Conservation (phyloP, 2,888 invertebrate species). For the Andrena bicolor region DNA sequence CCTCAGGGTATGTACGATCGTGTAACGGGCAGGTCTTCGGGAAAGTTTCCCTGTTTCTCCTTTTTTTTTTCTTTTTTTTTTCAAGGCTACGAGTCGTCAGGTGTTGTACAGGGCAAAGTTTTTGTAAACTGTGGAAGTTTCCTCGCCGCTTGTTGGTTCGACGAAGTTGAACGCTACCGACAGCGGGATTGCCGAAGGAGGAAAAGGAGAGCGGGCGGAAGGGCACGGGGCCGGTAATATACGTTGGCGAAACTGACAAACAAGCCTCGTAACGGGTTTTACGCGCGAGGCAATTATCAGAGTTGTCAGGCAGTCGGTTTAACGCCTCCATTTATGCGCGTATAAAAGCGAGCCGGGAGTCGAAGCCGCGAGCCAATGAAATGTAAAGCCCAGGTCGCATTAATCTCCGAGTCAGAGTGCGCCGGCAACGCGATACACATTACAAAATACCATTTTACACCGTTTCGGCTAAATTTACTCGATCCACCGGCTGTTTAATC, state of each 20-base stretch:
- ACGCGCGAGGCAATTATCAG: constrained; percentile 82
- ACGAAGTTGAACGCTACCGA: constrained; percentile 40
- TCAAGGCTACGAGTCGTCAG: constrained; percentile 18
- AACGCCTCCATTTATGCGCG: constrained; percentile 80
- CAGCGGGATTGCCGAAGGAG: constrained; percentile 4
- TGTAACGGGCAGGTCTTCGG: not conserved
- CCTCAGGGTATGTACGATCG: not conserved
- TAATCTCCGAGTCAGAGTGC: constrained; percentile 65
- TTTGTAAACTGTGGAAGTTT: constrained; percentile 45
- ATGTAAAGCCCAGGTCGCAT: constrained; percentile 72
- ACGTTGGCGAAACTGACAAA: constrained; percentile 77
- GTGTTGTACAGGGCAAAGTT: constrained; percentile 25
- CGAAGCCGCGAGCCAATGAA: constrained; percentile 71
- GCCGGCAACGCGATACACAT: constrained; percentile 60
- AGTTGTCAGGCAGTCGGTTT: constrained; percentile 82
- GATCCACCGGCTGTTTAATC: constrained; percentile 63
- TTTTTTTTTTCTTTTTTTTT: not conserved
- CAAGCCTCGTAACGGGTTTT: constrained; percentile 80
- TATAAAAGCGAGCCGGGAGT: constrained; percentile 78
- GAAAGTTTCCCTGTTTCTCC: not conserved
- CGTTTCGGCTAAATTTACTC: constrained; percentile 59
- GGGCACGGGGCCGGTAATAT: constrained; percentile 67
- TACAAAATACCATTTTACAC: constrained; percentile 74
- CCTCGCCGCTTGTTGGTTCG: constrained; percentile 9
- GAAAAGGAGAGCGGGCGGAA: constrained; percentile 23